Base-by-base conservation (phyloP, 1,140 invertebrate species). In the Octopus sinensis region DNA sequence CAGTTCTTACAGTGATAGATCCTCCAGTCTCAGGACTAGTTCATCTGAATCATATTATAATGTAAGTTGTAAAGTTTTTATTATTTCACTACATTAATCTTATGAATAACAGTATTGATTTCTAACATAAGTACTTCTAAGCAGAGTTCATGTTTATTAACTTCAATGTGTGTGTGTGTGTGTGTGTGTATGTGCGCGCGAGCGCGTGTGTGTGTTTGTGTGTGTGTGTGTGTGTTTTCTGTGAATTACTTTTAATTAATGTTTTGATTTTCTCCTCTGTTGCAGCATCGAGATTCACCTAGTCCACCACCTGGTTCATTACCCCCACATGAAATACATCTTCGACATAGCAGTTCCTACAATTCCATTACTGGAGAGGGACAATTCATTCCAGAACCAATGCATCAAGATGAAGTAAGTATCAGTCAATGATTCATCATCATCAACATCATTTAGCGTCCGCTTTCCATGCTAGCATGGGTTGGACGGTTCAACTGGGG, bases 271-370 rank as follows among this genome's bases (percentile, higher is more conserved):
- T 73, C 7, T 73, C 30, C 30, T 73, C 68, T 73, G 17, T 73
- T 13, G 85, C 43, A 51, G 12, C 82, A 85, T 51, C 53, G 82
- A 53, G 83, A 87, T 53, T 86, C 87, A 23, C 87, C 87, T 43
- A 88, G 87, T 79, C 87, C 87, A 17, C 88, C 88, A 4, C 88
- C 88, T 0, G 88, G 88, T 17, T 86, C 84, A 4, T 75, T 89
- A 54, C 87, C 88, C 10, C 79, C 84, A n/a, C 82, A 84, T 52
- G 86, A 86, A 53, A 83, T 83, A 51, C 86, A 88, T 62, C 76
- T 86, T 12, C 79, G 83, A 71, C 83, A 78, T 17, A 86, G 83
- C 77, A 84, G 84, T 10, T 83, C 81, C 43, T 80, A 79, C 56
- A 62, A 80, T 10, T 82, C 84, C 6, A 81, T 85, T 6, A 80